Conservation (phyloP, 2,888 invertebrate genomes). For the Aphidius colemani region DNA sequence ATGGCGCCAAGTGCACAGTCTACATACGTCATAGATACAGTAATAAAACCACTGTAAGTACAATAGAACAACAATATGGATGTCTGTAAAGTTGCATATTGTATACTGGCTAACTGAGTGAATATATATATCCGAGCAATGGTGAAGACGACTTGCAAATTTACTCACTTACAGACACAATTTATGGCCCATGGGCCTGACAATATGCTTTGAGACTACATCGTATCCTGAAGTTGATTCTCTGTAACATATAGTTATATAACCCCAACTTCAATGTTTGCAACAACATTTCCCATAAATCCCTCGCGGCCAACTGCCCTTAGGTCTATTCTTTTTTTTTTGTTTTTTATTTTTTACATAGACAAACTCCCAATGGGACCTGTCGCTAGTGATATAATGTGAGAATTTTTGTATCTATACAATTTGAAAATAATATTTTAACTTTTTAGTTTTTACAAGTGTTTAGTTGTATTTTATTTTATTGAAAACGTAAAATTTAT, state of each 20-base stretch:
- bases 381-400: conserved; percentile 51
- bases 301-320: conserved; percentile 44
- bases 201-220: conserved; percentile 55
- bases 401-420: conserved; percentile 45
- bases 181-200: conserved; percentile 51
- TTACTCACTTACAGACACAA: conserved; percentile 33
- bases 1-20: conserved; percentile 44
- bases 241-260: conserved; percentile 20
- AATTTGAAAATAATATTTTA: not conserved
- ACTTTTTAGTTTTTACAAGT: not conserved
- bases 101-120: too few species aligned
- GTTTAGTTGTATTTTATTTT: not conserved
- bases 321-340: conserved; percentile 31
- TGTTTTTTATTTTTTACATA: too few species aligned
- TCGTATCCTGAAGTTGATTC: conserved; percentile 43
- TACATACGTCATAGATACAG: conserved; percentile 29
- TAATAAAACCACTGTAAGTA: conserved; percentile 40
- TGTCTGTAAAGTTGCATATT: conserved; percentile 16
- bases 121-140: too few species aligned
- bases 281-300: conserved; percentile 54
- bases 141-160: not conserved
- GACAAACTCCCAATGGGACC: conserved; percentile 44
- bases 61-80: conserved; percentile 38
- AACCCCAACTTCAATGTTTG: conserved; percentile 26
- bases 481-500: too few species aligned